Evolutionary conservation across 2,797 vertebrate genomes (phyloP), one percentile per base, ranked within the genome.

Genomic region (Remorina albescens): DNA sequence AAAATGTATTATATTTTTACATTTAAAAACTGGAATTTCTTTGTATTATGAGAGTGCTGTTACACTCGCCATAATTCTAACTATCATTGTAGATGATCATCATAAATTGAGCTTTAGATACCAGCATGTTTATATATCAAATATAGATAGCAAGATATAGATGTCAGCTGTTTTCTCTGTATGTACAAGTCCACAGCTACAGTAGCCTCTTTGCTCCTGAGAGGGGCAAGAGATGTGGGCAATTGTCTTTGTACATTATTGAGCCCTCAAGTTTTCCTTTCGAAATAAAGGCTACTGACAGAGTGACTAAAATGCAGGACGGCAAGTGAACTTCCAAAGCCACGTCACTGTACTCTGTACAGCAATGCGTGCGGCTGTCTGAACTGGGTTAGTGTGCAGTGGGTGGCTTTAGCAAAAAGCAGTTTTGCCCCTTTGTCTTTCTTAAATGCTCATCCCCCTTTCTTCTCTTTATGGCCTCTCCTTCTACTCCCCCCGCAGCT

Each of bases 251-350:
- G 78, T 91, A 81, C 84, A 89, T 90, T 92, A 89, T 90, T 88
- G 87, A 88, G 78, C 80, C 80, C 50, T 60, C 73, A 83, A 60
- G 65, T 90, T 88, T 86, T 67, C 67, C 71, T 87, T 86, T 90
- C 86, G 89, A 91, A 91, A 91, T 92, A 89, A 90, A 93, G 88
- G 69, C 85, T 84, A 86, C 86, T 86, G 86, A 92, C 85, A 81
- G 76, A 87, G 82, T 67, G 72, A 85, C 85, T 85, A 84, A 90
- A 92, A 84, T 42, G 70, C 87, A 82, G 81, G 79, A 82, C 77
- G 76, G 76, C 74, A 76, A 91, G 78, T 76, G 67, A 86, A 89
- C 70, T 59, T 88, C 69, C 63, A 66, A 84, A 88, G 86, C 90
- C 84, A 81, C 65, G 55, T 82, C 74, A 25, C 75, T 78, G 70